Evolutionary conservation across 2,797 vertebrate species (phyloP), one percentile per base, ranked within the genome.

Genomic region (Scleropages formosus): DNA sequence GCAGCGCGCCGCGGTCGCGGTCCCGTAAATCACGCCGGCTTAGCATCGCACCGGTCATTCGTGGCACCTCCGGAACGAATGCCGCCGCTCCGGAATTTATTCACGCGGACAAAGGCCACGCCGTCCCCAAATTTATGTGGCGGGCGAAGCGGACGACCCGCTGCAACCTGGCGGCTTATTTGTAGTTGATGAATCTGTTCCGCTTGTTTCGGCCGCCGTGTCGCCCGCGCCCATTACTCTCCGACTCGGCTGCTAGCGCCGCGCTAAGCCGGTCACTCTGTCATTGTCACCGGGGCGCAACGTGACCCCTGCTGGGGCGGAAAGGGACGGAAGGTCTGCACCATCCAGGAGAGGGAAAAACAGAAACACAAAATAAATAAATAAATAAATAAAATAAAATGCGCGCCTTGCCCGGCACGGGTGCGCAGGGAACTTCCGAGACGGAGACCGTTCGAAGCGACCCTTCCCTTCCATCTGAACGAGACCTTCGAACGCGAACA

Each of bases 21-120:
- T 26, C n/a, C 64, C n/a, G 68, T 78, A 74, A 78, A 78, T 78
- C 77, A 78, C 73, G 46, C 12, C 8, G 65, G 49, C 63, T 61
- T 77, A 73, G 53, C 44, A 46, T 27, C 31, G 24, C 18, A 20
- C 22, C 16, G 53, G 74, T 59, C 53, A 20, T 20, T 11, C 49
- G 16, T 16, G 46, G 62, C 53, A 20, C 12, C 59, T 27, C 11
- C 11, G 44, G 58, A 67, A 27, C 8, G 22, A 49, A 47, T 46
- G 72, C 51, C 44, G 16, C 24, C 26, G 39, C 47, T 22, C 6
- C 47, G 66, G 69, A 31, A 74, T 66, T 78, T 65, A 78, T 69
- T 20, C 26, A 47, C 13, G 24, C 58, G 56, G 44, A 70, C 77
- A 74, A 78, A 74, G 72, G 67, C 51, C 20, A 13, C 58, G 13